Conservation (phyloP, 1,140 invertebrate genomes). For the Anastrepha ludens region DNA sequence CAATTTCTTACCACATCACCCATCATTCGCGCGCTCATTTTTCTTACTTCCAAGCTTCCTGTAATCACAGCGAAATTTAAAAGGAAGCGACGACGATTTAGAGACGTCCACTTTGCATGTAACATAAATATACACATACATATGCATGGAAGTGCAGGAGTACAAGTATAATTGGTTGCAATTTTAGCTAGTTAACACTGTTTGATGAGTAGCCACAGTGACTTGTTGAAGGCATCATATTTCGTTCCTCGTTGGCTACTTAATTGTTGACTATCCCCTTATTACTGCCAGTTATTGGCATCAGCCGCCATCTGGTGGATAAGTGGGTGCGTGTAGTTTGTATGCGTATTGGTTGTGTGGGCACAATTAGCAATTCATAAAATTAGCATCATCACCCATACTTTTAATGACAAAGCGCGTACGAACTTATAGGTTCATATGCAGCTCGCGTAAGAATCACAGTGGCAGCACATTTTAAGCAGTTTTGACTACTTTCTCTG, state of each 20-base stretch:
- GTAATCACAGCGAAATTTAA: not conserved
- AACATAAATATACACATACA: not conserved
- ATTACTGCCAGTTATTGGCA: not conserved
- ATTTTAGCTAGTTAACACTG: constrained; percentile 49
- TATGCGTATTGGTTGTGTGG: not conserved
- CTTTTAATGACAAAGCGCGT: not conserved
- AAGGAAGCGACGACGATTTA: constrained; percentile 39
- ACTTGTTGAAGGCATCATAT: not conserved
- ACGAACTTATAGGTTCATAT: no score
- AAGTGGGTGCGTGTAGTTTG: no score
- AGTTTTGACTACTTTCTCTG: no score
- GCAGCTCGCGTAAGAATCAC: no score
- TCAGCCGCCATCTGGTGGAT: not conserved
- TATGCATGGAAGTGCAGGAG: not conserved
- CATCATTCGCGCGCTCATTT: constrained; percentile 29
- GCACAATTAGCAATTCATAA: constrained; percentile 4
- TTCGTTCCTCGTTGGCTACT: not conserved
- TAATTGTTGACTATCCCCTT: not conserved
- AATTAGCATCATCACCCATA: not conserved
- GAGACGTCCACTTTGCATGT: not conserved
- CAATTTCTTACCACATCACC: constrained; percentile 32
- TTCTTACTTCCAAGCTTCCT: constrained; percentile 23
- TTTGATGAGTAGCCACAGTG: constrained; percentile 5
- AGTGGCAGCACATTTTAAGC: no score
- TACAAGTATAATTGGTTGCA: not conserved